A percentile compares a stretch with the other conserved stretches of the same genome.
These are phyloP conservation scores for Lampris incognitus DNA, from an alignment of 2,113 vertebrate species.

Conservation along the genomic window DNA sequence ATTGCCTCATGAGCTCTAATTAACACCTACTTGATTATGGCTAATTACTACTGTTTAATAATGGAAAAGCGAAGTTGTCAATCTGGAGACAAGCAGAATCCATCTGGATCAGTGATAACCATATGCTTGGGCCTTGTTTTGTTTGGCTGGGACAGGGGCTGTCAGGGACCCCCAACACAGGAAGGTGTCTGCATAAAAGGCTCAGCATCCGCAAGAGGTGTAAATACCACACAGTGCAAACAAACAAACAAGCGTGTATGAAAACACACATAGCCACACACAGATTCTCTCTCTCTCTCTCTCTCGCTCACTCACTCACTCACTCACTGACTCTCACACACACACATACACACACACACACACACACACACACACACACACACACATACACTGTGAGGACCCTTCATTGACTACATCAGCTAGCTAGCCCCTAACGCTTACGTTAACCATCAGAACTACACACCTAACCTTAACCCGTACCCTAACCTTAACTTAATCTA, in stretches of 20 bases:
- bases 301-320: background rate
- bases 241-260: constrained; percentile 53
- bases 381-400: no score
- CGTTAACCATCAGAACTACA: no score
- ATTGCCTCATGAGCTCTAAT: constrained; percentile 99
- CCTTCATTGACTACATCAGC: no score
- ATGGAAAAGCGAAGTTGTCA: constrained; percentile 94
- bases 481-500: no score
- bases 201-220: constrained; percentile 62
- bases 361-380: background rate
- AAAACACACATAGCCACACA: constrained; percentile 6
- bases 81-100: constrained; percentile 90
- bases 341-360: constrained; percentile 28
- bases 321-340: background rate
- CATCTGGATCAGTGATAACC: constrained; percentile 92
- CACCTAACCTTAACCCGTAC: no score
- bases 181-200: constrained; percentile 78
- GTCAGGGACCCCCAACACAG: constrained; percentile 75
- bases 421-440: no score
- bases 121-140: constrained; percentile 80
- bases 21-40: constrained; percentile 99
- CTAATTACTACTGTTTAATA: constrained; percentile 97
- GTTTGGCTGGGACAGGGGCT: constrained; percentile 73
- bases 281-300: background rate
- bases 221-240: constrained; percentile 69